These are phyloP conservation scores for Spheniscus humboldti DNA, from an alignment of 2,797 vertebrate genomes.

Conservation along the genomic window DNA sequence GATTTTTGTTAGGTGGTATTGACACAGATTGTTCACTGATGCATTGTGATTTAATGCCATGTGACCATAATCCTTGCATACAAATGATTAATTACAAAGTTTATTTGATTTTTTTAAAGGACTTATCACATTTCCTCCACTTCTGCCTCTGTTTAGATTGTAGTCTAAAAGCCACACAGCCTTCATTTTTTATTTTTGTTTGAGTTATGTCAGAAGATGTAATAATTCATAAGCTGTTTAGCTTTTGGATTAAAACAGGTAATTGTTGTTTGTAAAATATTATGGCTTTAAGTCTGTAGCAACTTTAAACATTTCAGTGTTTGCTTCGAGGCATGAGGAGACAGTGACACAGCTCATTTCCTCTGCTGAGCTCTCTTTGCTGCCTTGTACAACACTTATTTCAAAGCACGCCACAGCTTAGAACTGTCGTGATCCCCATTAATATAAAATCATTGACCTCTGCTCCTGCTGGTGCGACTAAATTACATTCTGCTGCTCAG, in stretches of 20 bases:
- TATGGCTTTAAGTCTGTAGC: slow-evolving; percentile 32
- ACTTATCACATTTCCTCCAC: not conserved
- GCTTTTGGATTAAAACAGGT: slow-evolving; percentile 55
- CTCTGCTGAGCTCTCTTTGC: slow-evolving; percentile 73
- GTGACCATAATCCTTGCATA: not conserved
- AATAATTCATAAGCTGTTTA: slow-evolving; percentile 4
- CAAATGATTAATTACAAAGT: slow-evolving; percentile 32
- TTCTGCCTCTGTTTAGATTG: not conserved
- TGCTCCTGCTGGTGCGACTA: slow-evolving; percentile 78
- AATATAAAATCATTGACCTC: slow-evolving; percentile 86
- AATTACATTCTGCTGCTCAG: slow-evolving; percentile 83
- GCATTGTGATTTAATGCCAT: slow-evolving; percentile 9
- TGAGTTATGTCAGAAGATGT: not conserved
- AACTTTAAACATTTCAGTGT: slow-evolving; percentile 60
- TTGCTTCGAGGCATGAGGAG: slow-evolving; percentile 75
- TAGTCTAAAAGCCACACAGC: not conserved
- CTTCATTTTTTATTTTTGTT: not conserved
- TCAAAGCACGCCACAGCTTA: slow-evolving; percentile 80
- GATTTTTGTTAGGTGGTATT: not conserved
- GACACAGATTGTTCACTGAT: not conserved
- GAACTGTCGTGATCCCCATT: slow-evolving; percentile 83
- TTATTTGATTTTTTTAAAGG: not conserved
- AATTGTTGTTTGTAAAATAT: slow-evolving; percentile 73
- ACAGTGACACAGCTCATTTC: slow-evolving; percentile 79
- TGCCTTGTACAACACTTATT: slow-evolving; percentile 80